A percentile compares a stretch with the other conserved stretches of the same genome.
Conservation (phyloP, 2,797 vertebrate genomes). For the Silurus lanzhouensis region DNA sequence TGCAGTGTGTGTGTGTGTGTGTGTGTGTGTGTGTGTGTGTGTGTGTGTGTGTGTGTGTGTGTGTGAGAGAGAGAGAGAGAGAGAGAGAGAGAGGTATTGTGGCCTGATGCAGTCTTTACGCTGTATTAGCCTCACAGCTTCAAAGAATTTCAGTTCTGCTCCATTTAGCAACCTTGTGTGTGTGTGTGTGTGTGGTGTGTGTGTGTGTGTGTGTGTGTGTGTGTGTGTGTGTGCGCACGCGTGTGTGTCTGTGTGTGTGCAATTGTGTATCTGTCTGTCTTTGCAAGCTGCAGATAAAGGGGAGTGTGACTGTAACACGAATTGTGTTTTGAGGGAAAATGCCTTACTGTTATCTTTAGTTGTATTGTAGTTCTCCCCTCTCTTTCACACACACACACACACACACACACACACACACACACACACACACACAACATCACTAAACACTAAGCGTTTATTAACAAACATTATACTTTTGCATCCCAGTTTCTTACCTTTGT, state of each 20-base stretch:
- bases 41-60: constrained; percentile 36
- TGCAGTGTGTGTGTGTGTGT: constrained; percentile 55
- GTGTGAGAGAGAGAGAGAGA: constrained; percentile 50
- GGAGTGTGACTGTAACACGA: constrained; percentile 35
- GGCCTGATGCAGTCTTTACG: constrained; percentile 71
- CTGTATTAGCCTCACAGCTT: constrained; percentile 78
- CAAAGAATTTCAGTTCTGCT: constrained; percentile 81
- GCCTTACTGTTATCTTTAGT: constrained; percentile 14
- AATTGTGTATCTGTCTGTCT: too few species aligned
- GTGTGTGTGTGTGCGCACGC: neutral
- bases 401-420: constrained; percentile 17
- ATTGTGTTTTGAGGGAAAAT: constrained; percentile 35
- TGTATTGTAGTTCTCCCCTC: neutral
- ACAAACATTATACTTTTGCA: constrained; percentile 36
- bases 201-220: constrained; percentile 22
- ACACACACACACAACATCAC: constrained; percentile 23
- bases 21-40: constrained; percentile 62
- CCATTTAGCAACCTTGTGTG: constrained; percentile 70
- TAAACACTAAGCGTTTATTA: constrained; percentile 36
- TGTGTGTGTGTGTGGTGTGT: constrained; percentile 44
- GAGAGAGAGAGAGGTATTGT: constrained; percentile 45
- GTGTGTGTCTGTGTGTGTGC: constrained; percentile 3
- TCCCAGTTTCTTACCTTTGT: constrained; percentile 23
- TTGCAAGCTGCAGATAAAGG: constrained; percentile 12
- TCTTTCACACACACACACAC: neutral